Evolutionary conservation across 2,113 vertebrate genomes (phyloP).

Genomic region (Pantherophis guttatus): DNA sequence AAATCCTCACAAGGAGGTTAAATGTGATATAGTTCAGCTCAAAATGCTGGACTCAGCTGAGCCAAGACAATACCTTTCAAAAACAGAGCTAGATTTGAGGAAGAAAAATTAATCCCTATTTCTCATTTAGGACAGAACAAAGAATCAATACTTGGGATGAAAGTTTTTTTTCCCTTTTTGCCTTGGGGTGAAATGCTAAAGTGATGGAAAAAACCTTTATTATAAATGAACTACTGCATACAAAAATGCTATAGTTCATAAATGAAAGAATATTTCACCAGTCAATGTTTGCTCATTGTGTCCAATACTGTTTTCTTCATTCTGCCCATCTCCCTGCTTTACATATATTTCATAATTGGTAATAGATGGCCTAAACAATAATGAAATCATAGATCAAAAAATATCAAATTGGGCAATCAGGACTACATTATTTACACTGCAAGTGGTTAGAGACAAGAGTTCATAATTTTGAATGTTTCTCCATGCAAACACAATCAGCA

Average conservation of each 20-base stretch:
- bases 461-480: neutral
- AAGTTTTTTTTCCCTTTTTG: neutral
- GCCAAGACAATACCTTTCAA: conserved; percentile 16
- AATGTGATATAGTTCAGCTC: neutral
- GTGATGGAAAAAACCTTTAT: conserved; percentile 45
- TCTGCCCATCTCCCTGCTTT: neutral
- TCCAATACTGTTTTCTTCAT: neutral
- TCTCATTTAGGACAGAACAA: conserved; percentile 46
- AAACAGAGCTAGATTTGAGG: conserved; percentile 13
- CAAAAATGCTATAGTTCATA: conserved; percentile 32
- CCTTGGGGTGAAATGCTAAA: conserved; percentile 47
- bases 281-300: conserved; percentile 20
- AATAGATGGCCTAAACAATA: neutral
- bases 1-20: conserved; percentile 7
- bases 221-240: conserved; percentile 12
- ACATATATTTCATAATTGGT: neutral
- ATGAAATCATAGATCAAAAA: neutral
- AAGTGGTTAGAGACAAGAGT: neutral
- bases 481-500: neutral
- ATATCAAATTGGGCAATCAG: neutral
- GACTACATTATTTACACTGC: neutral
- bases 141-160: conserved; percentile 46
- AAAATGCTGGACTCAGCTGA: conserved; percentile 11
- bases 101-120: conserved; percentile 31
- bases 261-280: conserved; percentile 23